Evolutionary conservation across 92 coral and sea anemone genomes (phyloP).

Genomic region (Desmophyllum pertusum): DNA sequence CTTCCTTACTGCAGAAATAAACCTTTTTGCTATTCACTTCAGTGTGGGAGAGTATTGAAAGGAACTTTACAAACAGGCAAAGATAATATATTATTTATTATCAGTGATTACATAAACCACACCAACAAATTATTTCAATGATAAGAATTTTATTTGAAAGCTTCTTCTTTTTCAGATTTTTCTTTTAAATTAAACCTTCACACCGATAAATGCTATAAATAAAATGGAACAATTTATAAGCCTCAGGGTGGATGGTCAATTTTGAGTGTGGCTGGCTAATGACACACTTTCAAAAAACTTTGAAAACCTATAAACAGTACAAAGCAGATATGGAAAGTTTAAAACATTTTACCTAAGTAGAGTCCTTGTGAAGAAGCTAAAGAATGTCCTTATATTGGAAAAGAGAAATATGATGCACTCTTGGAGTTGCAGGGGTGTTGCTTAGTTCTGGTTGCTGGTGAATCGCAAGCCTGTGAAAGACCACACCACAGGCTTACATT

Average conservation of each 20-base stretch:
- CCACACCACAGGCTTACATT: too few species aligned
- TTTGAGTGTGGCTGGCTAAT: constrained; percentile 5
- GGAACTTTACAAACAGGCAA: not conserved
- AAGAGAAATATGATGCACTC: not conserved
- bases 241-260: constrained; percentile 19
- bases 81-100: not conserved
- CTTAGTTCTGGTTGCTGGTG: not conserved
- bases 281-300: constrained; percentile 11
- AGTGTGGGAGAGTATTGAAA: not conserved
- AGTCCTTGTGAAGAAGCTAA: constrained; percentile 5
- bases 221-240: constrained; percentile 26
- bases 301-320: constrained; percentile 13
- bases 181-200: constrained; percentile 32
- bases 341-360: not conserved
- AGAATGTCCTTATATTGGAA: not conserved
- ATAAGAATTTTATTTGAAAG: constrained; percentile 44
- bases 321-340: constrained; percentile 2
- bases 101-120: not conserved
- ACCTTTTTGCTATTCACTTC: not conserved
- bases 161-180: constrained; percentile 4
- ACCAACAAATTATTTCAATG: not conserved
- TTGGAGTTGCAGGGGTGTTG: not conserved
- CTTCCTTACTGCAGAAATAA: too few species aligned
- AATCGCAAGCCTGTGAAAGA: not conserved
- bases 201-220: constrained; percentile 43